Evolutionary conservation across 2,888 invertebrate genomes (phyloP).

Genomic region (Habroteleia sp.): DNA sequence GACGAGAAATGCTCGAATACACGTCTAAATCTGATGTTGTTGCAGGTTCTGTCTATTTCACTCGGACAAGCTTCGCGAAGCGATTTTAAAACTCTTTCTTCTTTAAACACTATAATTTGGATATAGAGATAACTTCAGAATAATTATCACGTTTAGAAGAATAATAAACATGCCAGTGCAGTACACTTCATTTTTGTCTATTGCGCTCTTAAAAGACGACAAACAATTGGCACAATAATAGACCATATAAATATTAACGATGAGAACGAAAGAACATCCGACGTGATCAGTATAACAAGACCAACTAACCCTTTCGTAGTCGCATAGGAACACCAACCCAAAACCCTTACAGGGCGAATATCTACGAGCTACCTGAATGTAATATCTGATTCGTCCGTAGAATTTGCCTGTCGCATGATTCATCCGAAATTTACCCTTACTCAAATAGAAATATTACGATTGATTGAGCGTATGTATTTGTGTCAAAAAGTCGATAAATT

Average conservation of each 20-base stretch:
- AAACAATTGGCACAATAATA: constrained; percentile 24
- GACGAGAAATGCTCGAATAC: constrained; percentile 67
- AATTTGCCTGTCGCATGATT: constrained; percentile 15
- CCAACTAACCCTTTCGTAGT: constrained; percentile 59
- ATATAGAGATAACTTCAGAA: too few species aligned
- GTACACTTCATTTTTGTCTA: constrained; percentile 4
- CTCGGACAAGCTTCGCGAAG: neutral
- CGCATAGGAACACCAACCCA: constrained; percentile 17
- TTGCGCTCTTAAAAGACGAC: neutral
- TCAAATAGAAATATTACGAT: neutral
- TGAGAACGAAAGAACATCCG: constrained; percentile 43
- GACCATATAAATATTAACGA: constrained; percentile 30
- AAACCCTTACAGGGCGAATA: constrained; percentile 48
- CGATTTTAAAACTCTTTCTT: constrained; percentile 12
- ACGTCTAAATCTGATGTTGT: constrained; percentile 68
- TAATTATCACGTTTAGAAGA: constrained; percentile 28
- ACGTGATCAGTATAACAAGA: constrained; percentile 58
- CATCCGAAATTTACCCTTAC: neutral
- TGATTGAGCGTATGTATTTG: neutral
- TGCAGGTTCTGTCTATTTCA: constrained; percentile 10
- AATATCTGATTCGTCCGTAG: constrained; percentile 51
- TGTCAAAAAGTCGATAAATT: constrained; percentile 6
- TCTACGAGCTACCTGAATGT: constrained; percentile 47
- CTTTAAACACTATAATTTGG: too few species aligned
- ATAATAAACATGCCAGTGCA: constrained; percentile 6